Base-by-base conservation (phyloP, 1,140 invertebrate species). In the Drosophila rhopaloa region DNA sequence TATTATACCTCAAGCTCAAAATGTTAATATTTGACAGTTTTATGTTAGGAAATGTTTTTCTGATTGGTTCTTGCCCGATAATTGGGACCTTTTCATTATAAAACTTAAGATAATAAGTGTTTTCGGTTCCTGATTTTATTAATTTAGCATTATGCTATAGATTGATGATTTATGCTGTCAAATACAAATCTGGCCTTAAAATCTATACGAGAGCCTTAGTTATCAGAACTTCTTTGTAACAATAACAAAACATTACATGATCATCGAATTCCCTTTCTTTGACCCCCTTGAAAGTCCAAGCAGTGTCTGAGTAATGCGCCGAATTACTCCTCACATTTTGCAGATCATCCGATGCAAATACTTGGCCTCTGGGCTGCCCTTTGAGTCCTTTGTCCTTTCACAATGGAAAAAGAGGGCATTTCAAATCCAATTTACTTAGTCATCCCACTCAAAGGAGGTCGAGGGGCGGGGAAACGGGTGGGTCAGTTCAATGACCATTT, bases 361-460 rank as follows among this genome's bases (percentile, higher is more conserved):
- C 38, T 37, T 29, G 35, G 13, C 24, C 40, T 14, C 41, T 6
- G 16, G 19, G 1, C 35, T 29, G 58, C n/a, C 40, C 43, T 13
- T 32, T 27, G 50, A n/a, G 8, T 56, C 19, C 62, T 53, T 70
- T 55, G 62, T 56, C 38, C 41, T 9, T 19, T 27, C 43, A 56
- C 67, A 70, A 70, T 70, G 38, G 13, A 13, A 68, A 71, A 38
- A 41, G 46, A 35, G 47, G 35, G 71, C 72, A 76, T 63, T 71
- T 71, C 50, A 70, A 85, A 86, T 88, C 83, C 79, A 85, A 85
- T 85, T 88, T 82, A 82, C 74, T 82, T 61, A 59, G 63, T 75
- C 67, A 77, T 60, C 47, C 47, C 47, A 63, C 65, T 48, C 58
- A 38, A 77, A 56, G 38, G 41, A 60, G 41, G 55, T 32, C 35